These are phyloP conservation scores for Drosophila kanapiae DNA, from an alignment of 1,140 invertebrate genomes.

Conservation along the genomic window DNA sequence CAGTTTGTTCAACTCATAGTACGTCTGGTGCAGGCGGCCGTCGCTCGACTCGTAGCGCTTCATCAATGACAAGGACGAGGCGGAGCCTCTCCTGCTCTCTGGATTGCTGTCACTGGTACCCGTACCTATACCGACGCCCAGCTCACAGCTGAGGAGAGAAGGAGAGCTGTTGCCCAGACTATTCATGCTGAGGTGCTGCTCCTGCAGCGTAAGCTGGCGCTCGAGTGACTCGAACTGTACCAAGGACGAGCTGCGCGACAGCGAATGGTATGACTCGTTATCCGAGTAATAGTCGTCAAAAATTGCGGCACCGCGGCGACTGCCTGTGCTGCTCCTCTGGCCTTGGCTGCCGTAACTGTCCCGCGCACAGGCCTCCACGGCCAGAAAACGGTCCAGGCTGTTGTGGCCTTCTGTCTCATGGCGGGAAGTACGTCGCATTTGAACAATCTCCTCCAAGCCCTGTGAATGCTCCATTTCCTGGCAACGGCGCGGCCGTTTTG, in stretches of 20 bases:
- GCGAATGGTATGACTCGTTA: slow-evolving; percentile 86
- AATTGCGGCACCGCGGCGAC: slow-evolving; percentile 45
- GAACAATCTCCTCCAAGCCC: slow-evolving; percentile 63
- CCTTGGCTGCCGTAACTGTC: slow-evolving; percentile 70
- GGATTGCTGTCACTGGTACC: slow-evolving; percentile 68
- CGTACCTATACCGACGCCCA: slow-evolving; percentile 57
- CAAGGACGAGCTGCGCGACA: slow-evolving; percentile 90
- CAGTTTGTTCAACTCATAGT: slow-evolving; percentile 81
- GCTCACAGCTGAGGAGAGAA: slow-evolving; percentile 85
- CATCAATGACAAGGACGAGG: slow-evolving; percentile 67
- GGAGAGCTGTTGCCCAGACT: slow-evolving; percentile 82
- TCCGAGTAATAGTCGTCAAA: slow-evolving; percentile 86
- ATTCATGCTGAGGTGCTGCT: slow-evolving; percentile 69
- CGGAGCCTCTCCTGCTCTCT: slow-evolving; percentile 69
- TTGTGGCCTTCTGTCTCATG: slow-evolving; percentile 57
- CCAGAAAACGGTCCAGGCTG: slow-evolving; percentile 70
- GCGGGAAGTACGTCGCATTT: slow-evolving; percentile 60
- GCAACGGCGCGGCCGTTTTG: slow-evolving; percentile 90
- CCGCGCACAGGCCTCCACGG: slow-evolving; percentile 52
- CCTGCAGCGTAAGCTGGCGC: slow-evolving; percentile 75
- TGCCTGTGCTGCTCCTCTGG: slow-evolving; percentile 64
- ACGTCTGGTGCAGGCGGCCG: slow-evolving; percentile 78
- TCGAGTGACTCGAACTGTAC: slow-evolving; percentile 92
- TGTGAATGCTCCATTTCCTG: slow-evolving; percentile 75
- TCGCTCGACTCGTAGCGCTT: slow-evolving; percentile 79